A percentile compares a stretch with the other conserved stretches of the same genome.
phyloP scores from a whole-genome alignment of 2,113 vertebrate species.

The Herpetotheres cachinnans region DNA sequence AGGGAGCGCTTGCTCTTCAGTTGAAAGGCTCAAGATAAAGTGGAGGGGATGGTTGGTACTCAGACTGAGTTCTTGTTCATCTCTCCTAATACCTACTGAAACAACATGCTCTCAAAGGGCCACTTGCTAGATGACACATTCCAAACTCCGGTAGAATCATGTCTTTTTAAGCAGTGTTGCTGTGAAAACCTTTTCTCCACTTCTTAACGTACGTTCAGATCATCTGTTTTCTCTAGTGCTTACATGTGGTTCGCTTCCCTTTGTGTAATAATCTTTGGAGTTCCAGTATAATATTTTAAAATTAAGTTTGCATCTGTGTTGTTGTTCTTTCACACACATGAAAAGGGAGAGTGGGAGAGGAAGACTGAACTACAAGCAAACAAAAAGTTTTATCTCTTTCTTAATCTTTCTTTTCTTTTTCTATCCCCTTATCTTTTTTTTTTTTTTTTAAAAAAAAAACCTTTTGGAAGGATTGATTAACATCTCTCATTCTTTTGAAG shows the following conservation, averaged over 20 bases:
- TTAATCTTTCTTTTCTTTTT: not conserved
- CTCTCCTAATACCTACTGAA: not conserved
- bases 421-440: not conserved
- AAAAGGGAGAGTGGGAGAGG: not conserved
- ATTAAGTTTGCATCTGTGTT: not conserved
- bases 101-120: not conserved
- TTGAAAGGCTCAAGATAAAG: not conserved
- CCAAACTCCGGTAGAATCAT: not conserved
- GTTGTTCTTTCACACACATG: too few relatives aligned
- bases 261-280: not conserved
- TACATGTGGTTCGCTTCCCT: not conserved
- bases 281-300: not conserved
- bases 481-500: not conserved
- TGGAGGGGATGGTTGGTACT: not conserved
- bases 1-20: not conserved
- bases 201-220: not conserved
- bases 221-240: not conserved
- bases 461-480: slow-evolving; percentile 15
- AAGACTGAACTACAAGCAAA: not conserved
- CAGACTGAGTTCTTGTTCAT: not conserved
- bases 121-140: not conserved
- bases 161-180: not conserved
- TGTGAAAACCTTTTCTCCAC: not conserved
- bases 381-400: not conserved
- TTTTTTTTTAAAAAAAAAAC: not conserved